Conservation (phyloP, 2,113 vertebrate species). For the Picathartes gymnocephalus region DNA sequence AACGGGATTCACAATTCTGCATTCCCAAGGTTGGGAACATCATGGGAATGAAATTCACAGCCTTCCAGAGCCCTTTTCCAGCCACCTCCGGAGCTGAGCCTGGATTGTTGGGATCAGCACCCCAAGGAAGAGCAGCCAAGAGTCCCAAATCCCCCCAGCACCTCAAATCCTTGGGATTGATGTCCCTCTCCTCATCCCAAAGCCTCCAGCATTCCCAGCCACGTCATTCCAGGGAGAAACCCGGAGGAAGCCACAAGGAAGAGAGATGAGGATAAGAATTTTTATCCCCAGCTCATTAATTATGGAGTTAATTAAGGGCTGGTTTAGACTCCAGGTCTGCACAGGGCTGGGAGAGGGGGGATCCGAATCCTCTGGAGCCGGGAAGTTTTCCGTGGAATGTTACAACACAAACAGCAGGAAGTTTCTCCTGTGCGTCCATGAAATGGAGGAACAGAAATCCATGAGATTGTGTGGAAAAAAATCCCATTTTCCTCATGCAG, state of each 20-base stretch:
- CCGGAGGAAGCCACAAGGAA: fast-evolving
- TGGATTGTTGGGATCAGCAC: fast-evolving
- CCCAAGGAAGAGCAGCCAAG: neutral
- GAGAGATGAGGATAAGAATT: neutral
- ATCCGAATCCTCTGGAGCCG: neutral
- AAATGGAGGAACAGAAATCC: neutral
- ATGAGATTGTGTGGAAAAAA: neutral
- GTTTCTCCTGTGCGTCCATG: fast-evolving
- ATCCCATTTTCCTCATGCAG: neutral
- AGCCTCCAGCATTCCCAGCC: too few species aligned
- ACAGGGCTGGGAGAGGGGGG: neutral
- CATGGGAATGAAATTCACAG: neutral
- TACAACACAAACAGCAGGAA: fast-evolving
- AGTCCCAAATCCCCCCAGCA: neutral
- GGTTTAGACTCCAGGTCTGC: neutral
- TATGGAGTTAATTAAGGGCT: neutral
- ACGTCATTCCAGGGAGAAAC: neutral
- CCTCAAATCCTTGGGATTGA: neutral
- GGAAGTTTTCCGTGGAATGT: neutral
- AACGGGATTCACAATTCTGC: fast-evolving
- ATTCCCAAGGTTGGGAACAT: neutral
- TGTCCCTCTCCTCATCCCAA: neutral
- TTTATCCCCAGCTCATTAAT: neutral
- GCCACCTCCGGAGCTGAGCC: neutral
- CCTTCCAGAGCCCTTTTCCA: neutral